Evolutionary conservation across 1,140 invertebrate species (phyloP).

Genomic region (Drosophila lini): DNA sequence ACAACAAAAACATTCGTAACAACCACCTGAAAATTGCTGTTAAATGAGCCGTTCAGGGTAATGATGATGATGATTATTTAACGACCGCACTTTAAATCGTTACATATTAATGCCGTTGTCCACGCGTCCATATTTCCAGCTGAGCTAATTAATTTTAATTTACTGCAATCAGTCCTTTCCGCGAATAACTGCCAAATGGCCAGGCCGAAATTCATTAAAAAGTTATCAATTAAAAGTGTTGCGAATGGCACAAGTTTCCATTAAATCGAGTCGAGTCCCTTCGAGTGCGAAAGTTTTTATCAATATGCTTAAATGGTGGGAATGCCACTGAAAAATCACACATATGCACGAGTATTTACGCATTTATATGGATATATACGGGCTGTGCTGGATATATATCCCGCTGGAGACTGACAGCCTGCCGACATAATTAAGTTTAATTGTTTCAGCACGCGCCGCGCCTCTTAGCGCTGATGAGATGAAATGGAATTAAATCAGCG

Average conservation of each 20-base stretch:
- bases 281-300: conserved; percentile 66
- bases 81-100: conserved; percentile 62
- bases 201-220: conserved; percentile 67
- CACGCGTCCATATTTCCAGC: conserved; percentile 26
- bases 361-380: conserved; percentile 7
- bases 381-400: conserved; percentile 22
- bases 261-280: conserved; percentile 56
- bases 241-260: conserved; percentile 42
- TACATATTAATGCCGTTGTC: conserved; percentile 56
- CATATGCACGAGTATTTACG: conserved; percentile 14
- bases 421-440: conserved; percentile 77
- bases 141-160: conserved; percentile 78
- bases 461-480: conserved; percentile 46
- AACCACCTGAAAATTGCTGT: conserved; percentile 43
- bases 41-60: conserved; percentile 51
- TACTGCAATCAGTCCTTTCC: conserved; percentile 49
- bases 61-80: conserved; percentile 57
- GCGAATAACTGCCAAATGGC: conserved; percentile 42
- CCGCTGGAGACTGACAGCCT: conserved; percentile 35
- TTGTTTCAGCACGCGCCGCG: conserved; percentile 70
- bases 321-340: conserved; percentile 44
- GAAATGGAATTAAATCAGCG: conserved; percentile 80
- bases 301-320: conserved; percentile 56
- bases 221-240: conserved; percentile 76
- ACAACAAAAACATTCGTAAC: background rate